Base-by-base conservation (phyloP, 2,888 invertebrate species). In the Sesamia inferens region DNA sequence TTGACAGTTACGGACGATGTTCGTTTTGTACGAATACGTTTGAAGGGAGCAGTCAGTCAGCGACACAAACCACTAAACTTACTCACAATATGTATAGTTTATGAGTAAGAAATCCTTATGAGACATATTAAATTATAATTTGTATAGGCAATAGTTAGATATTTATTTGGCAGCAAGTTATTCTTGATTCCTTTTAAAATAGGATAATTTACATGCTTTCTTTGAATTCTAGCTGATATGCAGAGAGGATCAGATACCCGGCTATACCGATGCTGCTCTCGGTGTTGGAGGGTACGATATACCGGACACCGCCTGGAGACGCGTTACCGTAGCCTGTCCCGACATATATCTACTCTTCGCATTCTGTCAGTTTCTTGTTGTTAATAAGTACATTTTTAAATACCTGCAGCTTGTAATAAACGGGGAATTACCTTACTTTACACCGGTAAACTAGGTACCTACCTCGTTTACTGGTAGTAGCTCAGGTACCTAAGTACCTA, bases 241-340 rank as follows among this genome's bases (percentile, higher is more conserved):
- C 81, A 92, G 95, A 22, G 93, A 95, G 73, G 92, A 93, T 8
- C 94, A 95, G 24, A 92, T 85, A 2, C 94, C 94, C 0, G 93
- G 91, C 0, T 84, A 79, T 0, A 85, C 84, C 0, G 88, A 93
- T 68, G 85, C 91, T 0, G 86, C 91, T 0, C 86, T 90, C 0
- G 94, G 94, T 0, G 85, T 76, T 0, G 93, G 93, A 2, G 94
- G 94, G 0, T 83, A 90, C 66, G 86, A 69, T n/a, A 92, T 94
- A 63, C 93, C 95, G 0, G 96, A 96, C 79, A 89, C 92, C 0
- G 92, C 92, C 4, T 96, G 96, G 96, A 89, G 93, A 42, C 88
- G 92, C 5, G 90, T 95, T 59, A 75, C 84, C 66, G 87, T 90
- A 31, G 89, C 93, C 16, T 95, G 95, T 68, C 95, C 96, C 0